phyloP scores from a whole-genome alignment of 2,888 invertebrate species.

The Nematopogon swammerdamellus region DNA sequence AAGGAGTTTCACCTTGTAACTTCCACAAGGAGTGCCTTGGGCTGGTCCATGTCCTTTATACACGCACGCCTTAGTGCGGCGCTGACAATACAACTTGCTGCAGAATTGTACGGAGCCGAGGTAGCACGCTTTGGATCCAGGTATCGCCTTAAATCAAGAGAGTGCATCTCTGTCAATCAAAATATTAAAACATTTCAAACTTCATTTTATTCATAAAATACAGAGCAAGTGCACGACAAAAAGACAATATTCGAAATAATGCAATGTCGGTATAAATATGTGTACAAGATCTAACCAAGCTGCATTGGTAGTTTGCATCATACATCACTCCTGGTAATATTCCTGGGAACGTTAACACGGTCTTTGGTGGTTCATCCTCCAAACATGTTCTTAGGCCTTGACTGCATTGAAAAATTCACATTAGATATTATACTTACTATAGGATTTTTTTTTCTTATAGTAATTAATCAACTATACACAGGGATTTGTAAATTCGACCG shows the following conservation, averaged over 20 bases:
- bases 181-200: too few relatives aligned
- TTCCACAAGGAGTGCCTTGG: slow-evolving; percentile 1
- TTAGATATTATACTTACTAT: too few relatives aligned
- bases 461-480: too few relatives aligned
- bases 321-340: slow-evolving; percentile 1
- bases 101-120: not conserved
- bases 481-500: too few relatives aligned
- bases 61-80: not conserved
- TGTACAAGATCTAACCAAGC: not conserved
- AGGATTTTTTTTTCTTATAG: too few relatives aligned
- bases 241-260: too few relatives aligned
- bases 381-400: not conserved
- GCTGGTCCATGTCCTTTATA: not conserved
- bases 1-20: not conserved
- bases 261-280: too few relatives aligned
- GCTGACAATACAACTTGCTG: not conserved
- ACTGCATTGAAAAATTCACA: not conserved
- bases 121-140: not conserved
- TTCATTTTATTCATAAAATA: too few relatives aligned
- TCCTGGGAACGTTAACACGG: not conserved
- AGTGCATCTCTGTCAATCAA: not conserved
- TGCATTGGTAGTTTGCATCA: not conserved
- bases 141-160: too few relatives aligned
- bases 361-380: slow-evolving; percentile 1
- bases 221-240: not conserved